These are phyloP conservation scores for Podarcis cretensis DNA, from an alignment of 2,113 vertebrate species.

Conservation along the genomic window DNA sequence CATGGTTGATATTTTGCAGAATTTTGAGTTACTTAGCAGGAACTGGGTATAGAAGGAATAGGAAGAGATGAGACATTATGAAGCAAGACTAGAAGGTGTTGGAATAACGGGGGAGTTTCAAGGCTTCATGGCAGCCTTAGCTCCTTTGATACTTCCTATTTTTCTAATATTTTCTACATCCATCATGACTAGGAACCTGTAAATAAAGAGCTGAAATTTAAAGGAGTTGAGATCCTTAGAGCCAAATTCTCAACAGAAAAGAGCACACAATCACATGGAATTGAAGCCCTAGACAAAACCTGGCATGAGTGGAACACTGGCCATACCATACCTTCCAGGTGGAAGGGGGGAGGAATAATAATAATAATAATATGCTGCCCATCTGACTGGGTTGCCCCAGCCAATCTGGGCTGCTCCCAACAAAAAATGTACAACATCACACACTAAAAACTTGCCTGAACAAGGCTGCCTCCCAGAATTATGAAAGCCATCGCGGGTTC, in stretches of 20 bases:
- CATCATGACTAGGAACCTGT: not conserved
- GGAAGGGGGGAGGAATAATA: too few relatives aligned
- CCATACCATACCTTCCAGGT: too few relatives aligned
- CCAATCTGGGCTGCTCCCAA: too few relatives aligned
- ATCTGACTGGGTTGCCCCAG: too few relatives aligned
- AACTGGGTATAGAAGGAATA: not conserved
- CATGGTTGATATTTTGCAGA: not conserved
- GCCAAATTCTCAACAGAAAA: not conserved
- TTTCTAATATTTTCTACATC: not conserved
- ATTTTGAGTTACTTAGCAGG: not conserved
- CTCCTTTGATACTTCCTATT: not conserved
- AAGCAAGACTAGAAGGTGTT: too few relatives aligned
- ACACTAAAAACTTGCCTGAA: too few relatives aligned
- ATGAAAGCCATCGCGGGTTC: too few relatives aligned
- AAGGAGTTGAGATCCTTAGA: not conserved
- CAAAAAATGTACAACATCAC: too few relatives aligned
- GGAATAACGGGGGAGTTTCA: not conserved
- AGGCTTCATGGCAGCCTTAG: not conserved
- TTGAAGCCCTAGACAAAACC: not conserved
- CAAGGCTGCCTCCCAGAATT: too few relatives aligned
- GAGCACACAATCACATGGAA: not conserved
- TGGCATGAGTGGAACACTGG: not conserved
- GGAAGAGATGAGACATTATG: not conserved
- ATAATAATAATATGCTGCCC: too few relatives aligned
- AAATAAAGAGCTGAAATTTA: not conserved